Evolutionary conservation across 2,888 invertebrate genomes (phyloP).

Genomic region (Cabera pusaria): DNA sequence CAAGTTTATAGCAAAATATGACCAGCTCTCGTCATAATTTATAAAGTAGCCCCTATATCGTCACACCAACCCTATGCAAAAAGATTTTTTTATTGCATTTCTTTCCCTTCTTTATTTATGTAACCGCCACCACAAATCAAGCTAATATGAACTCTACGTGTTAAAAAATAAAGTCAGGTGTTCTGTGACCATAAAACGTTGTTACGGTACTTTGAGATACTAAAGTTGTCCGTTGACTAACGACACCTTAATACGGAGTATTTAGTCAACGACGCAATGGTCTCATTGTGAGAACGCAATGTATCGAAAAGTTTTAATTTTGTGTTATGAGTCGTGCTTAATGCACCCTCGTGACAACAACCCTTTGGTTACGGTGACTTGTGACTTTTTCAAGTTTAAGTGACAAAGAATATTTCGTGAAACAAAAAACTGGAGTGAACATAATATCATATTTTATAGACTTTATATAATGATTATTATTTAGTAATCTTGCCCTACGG

Average conservation of each 20-base stretch:
- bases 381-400: too few species aligned
- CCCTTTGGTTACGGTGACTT: slow-evolving; percentile 27
- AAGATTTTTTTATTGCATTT: slow-evolving; percentile 61
- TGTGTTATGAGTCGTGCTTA: slow-evolving; percentile 72
- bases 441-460: too few species aligned
- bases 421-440: too few species aligned
- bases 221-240: slow-evolving; percentile 69
- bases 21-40: slow-evolving; percentile 65
- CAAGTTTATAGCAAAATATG: slow-evolving; percentile 40
- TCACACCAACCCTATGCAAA: slow-evolving; percentile 71
- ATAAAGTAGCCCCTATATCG: slow-evolving; percentile 63
- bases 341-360: slow-evolving; percentile 48
- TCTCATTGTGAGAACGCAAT: slow-evolving; percentile 75
- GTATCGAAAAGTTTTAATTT: slow-evolving; percentile 82
- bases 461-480: too few species aligned
- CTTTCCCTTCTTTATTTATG: slow-evolving; percentile 27
- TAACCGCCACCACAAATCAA: slow-evolving; percentile 20
- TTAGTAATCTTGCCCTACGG: too few species aligned
- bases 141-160: slow-evolving; percentile 27
- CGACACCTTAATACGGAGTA: slow-evolving; percentile 78
- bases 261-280: slow-evolving; percentile 72
- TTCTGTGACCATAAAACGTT: slow-evolving; percentile 10
- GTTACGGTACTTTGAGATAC: slow-evolving; percentile 25
- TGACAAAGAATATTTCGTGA: too few species aligned
- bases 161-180: slow-evolving; percentile 20